Evolutionary conservation across 2,797 vertebrate genomes (phyloP).

Genomic region (Amblyraja radiata): DNA sequence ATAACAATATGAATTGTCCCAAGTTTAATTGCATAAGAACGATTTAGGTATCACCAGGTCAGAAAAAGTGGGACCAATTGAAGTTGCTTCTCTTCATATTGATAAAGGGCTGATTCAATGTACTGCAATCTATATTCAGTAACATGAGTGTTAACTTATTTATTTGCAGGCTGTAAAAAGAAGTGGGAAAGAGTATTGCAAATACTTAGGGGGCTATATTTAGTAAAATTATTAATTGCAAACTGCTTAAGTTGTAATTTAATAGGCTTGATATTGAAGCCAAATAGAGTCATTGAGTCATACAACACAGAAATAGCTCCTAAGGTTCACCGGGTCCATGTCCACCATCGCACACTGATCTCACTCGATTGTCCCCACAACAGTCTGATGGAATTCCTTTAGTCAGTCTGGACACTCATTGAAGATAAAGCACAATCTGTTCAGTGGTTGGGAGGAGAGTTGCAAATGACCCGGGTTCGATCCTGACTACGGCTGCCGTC

Average conservation of each 20-base stretch:
- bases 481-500: no score
- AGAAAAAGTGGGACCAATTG: not conserved
- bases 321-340: no score
- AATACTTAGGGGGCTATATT: not conserved
- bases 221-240: not conserved
- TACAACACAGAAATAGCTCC: no score
- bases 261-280: not conserved
- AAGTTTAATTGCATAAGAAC: not conserved
- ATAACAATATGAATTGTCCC: not conserved
- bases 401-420: not conserved
- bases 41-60: not conserved
- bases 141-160: not conserved
- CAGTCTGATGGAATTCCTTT: not conserved
- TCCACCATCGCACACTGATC: no score
- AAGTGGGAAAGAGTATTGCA: not conserved
- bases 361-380: not conserved
- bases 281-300: not conserved
- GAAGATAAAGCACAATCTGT: not conserved
- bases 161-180: not conserved
- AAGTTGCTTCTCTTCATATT: not conserved
- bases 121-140: not conserved
- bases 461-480: not conserved
- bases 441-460: not conserved
- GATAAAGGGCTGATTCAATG: not conserved
- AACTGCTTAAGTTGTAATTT: not conserved